Evolutionary conservation across 2,113 vertebrate species (phyloP).

Genomic region (Gambusia affinis): DNA sequence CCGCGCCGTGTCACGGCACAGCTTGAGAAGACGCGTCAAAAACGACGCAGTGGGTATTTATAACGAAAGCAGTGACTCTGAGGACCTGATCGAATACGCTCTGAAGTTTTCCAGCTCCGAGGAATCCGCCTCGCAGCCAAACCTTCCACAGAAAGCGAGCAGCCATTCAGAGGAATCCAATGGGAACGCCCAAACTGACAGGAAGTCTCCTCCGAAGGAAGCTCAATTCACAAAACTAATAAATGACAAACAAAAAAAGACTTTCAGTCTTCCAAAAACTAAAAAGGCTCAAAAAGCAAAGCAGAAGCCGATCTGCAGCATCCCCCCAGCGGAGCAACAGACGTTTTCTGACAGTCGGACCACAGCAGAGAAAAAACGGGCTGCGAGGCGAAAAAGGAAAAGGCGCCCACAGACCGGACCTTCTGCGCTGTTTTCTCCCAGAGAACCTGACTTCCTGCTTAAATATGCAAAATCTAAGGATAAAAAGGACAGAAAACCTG

Average conservation of each 20-base stretch:
- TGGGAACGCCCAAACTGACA: neutral
- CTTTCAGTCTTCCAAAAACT: neutral
- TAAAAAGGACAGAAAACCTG: conserved; percentile 47
- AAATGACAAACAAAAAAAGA: conserved; percentile 4
- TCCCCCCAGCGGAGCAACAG: neutral
- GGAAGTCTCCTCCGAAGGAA: conserved; percentile 22
- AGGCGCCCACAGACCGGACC: conserved; percentile 5
- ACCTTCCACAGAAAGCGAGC: neutral
- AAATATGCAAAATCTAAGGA: conserved; percentile 57
- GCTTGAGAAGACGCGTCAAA: conserved; percentile 55
- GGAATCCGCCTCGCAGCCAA: neutral
- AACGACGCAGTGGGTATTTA: conserved; percentile 55
- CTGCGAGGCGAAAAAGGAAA: conserved; percentile 32
- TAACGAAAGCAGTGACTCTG: conserved; percentile 62
- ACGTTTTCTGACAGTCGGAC: neutral
- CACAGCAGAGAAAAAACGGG: neutral
- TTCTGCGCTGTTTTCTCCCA: conserved; percentile 49
- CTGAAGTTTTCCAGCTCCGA: conserved; percentile 47
- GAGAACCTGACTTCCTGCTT: conserved; percentile 76
- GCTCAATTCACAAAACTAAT: neutral
- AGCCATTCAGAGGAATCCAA: conserved; percentile 40
- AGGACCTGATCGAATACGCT: conserved; percentile 42
- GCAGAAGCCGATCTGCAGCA: conserved; percentile 5
- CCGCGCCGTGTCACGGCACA: conserved; percentile 10
- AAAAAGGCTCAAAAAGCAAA: conserved; percentile 14